Base-by-base conservation (phyloP, 2,888 invertebrate species). In the Caenorhabditis japonica region DNA sequence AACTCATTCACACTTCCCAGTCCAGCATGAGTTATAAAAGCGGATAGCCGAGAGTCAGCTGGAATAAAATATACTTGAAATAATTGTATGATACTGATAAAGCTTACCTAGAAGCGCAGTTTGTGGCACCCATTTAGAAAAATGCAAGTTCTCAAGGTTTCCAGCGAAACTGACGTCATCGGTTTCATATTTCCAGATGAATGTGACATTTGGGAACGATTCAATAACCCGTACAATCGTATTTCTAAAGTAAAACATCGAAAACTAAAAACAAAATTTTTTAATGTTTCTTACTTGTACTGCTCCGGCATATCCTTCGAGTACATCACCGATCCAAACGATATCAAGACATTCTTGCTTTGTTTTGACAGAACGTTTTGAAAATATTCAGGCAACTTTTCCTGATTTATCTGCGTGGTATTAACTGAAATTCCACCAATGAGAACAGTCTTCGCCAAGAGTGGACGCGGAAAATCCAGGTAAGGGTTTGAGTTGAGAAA, bases 181-280 rank as follows among this genome's bases (percentile, higher is more conserved):
- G 0, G 33, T 8, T 27, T 66, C 66, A 38, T 72, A 72, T 25
- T 72, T 72, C 72, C 72, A 72, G n/a, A 72, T 72, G 49, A 72
- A 72, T 10, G 61, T 70, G 15, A 61, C 56, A 13, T 61, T 19
- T n/a, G 60, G 60, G 27, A 69, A 38, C 19, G 43, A 43, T 12
- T 15, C 10, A 7, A 64, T 34, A 1, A 56, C 64, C 5, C 17
- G 1, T 1, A 41, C 34, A 17, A 64, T 39, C 8, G 19, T 47
- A 5, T 27, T 3, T 47, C 64, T 64, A 46, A 53, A 55, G 23
- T 5, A 30, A 30, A 5, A 30, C 30, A 30, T 30, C 10, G 5
- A n/a, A n/a, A n/a, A n/a, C n/a, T n/a, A n/a, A n/a, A n/a, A n/a
- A n/a, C n/a, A n/a, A n/a, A n/a, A n/a, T n/a, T n/a, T n/a, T 36